Evolutionary conservation across 2,113 vertebrate species (phyloP).

Genomic region (Embiotoca jacksoni): DNA sequence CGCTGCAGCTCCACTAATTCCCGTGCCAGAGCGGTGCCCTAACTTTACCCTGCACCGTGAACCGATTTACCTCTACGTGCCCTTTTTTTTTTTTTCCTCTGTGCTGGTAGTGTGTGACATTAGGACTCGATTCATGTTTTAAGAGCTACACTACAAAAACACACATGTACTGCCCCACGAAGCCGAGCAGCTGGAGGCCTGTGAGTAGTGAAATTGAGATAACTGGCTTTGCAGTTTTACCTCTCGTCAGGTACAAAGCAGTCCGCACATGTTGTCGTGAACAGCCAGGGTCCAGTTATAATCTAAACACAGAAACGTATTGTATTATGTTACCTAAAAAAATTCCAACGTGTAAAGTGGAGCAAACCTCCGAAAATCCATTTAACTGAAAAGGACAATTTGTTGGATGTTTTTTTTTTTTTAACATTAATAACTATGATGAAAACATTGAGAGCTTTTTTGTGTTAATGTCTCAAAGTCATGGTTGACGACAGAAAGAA

Average conservation of each 20-base stretch:
- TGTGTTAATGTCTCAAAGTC: too few relatives aligned
- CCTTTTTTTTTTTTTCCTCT: too few relatives aligned
- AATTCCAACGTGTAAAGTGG: too few relatives aligned
- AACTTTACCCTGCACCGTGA: constrained; percentile 50
- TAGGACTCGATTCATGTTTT: constrained; percentile 47
- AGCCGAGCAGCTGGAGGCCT: constrained; percentile 39
- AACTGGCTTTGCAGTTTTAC: constrained; percentile 22
- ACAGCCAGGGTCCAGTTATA: not conserved
- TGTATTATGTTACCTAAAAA: too few relatives aligned
- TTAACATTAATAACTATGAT: too few relatives aligned
- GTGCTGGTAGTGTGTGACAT: constrained; percentile 23
- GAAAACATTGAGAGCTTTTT: too few relatives aligned
- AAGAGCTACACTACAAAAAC: constrained; percentile 57
- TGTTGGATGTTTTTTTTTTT: too few relatives aligned
- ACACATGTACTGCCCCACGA: constrained; percentile 34
- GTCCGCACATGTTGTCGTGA: not conserved
- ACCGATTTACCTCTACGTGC: constrained; percentile 53
- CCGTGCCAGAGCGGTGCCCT: constrained; percentile 29
- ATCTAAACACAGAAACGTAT: not conserved
- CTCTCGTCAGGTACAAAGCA: not conserved
- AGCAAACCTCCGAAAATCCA: too few relatives aligned
- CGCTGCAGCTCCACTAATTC: constrained; percentile 28
- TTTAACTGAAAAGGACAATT: too few relatives aligned
- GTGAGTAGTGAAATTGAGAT: constrained; percentile 44
- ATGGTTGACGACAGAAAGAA: too few relatives aligned